These are phyloP conservation scores for Eospalax fontanierii DNA, from an alignment of 2,797 vertebrate species.

Conservation along the genomic window DNA sequence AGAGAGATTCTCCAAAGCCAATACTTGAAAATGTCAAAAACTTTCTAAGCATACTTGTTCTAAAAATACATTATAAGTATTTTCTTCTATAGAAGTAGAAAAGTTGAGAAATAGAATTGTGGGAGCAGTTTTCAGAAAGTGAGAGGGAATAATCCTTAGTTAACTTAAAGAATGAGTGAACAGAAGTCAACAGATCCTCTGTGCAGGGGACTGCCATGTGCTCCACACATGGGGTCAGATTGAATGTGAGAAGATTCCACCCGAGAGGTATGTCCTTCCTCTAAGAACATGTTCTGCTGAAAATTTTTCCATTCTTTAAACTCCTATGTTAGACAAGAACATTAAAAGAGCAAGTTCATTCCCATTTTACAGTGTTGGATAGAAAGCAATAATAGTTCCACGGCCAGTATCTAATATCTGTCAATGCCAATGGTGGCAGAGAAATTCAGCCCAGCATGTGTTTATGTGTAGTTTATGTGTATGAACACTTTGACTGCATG, in stretches of 20 bases:
- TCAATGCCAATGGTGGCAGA: too few species aligned
- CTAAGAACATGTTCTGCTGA: background rate
- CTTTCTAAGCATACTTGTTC: slow-evolving; percentile 73
- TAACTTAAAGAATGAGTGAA: slow-evolving; percentile 53
- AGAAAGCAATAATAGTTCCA: background rate
- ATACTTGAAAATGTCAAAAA: slow-evolving; percentile 81
- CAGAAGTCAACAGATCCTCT: background rate
- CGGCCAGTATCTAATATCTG: background rate
- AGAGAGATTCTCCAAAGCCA: slow-evolving; percentile 56
- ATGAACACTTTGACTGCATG: too few species aligned
- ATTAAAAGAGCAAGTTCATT: background rate
- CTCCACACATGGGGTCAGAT: background rate
- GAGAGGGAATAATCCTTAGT: background rate
- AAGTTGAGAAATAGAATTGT: background rate
- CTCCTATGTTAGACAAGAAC: background rate
- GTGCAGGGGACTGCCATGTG: background rate
- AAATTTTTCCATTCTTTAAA: background rate
- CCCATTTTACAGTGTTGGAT: background rate
- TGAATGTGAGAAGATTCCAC: background rate
- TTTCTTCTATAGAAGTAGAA: slow-evolving; percentile 66
- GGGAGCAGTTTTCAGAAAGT: background rate
- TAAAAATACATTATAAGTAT: slow-evolving; percentile 72
- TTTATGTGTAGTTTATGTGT: too few species aligned
- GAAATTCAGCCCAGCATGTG: background rate
- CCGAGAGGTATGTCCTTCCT: background rate